Base-by-base conservation (phyloP, 2,888 invertebrate species). In the Acanthoscelides obtectus region DNA sequence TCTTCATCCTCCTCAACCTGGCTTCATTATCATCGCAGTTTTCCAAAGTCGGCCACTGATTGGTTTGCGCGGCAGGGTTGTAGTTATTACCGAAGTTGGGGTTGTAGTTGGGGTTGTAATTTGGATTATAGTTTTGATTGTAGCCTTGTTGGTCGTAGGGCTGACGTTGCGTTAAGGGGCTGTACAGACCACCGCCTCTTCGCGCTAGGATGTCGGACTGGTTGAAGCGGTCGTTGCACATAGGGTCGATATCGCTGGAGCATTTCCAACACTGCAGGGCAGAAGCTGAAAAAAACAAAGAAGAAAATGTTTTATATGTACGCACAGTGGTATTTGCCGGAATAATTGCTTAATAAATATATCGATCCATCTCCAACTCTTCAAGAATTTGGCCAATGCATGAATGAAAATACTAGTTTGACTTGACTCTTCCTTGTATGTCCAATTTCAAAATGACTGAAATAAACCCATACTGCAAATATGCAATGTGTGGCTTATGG, bases 191-290 rank as follows among this genome's bases (percentile, higher is more conserved):
- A 0, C 70, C 73, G 22, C 72, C 73, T 45, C 73, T 72, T 20
- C 75, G 67, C 21, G 74, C 66, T 19, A 74, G 67, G 79, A 81
- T 84, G 79, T 74, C 88, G 82, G 80, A 86, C 71, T 87, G 87
- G 80, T 91, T 89, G 88, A 94, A 93, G 69, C 92, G 91, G 83
- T 94, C 94, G 68, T 88, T 88, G 84, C 94, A 94, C 78, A 89
- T 88, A 12, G 88, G 88, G 77, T 92, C 91, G 79, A 89, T 86
- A 79, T 93, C 91, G 1, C 93, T 93, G 0, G 92, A 90, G 80
- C 94, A 94, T 12, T 91, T 89, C 92, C 93, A 94, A 82, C 94
- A 94, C 79, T 89, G 88, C 8, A 94, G 84, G 3, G 91, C 87
- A 73, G 88, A 88, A 78, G 90, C 92, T 89, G 87, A 79, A 89